Evolutionary conservation across 2,888 invertebrate species (phyloP), one percentile per base, ranked within the genome.

Genomic region (Lymantria monacha): DNA sequence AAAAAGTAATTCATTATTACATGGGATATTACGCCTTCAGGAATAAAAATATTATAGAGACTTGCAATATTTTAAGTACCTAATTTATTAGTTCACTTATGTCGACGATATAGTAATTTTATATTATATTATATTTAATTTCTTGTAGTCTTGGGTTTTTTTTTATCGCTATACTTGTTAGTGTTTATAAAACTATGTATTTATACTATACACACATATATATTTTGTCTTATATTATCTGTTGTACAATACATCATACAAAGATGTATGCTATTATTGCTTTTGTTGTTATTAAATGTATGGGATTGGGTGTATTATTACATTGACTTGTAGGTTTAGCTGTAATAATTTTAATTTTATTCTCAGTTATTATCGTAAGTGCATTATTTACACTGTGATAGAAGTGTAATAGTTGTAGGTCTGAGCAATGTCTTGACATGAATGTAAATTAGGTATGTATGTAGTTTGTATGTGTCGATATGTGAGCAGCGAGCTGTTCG

Each of bases 301-400:
- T n/a, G n/a, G 58, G 56, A 61, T 68, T 63, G 64, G 60, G 63
- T 61, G 46, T 55, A 70, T 63, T 69, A 66, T 57, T 70, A 63
- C 66, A 63, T 64, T 71, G 61, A 63, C 63, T 68, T 63, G 66
- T 69, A 69, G 63, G 67, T 73, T 77, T 71, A 70, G 79, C 76
- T 75, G 77, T 78, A 64, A 76, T 76, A 69, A 64, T 22, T 64
- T 63, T 79, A 74, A 67, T 68, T 78, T 76, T 67, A 72, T 64
- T 80, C 68, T 81, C 73, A 69, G 74, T 83, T 76, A 76, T 72
- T 78, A 69, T 83, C 79, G 72, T 88, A 87, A 87, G 91, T 90
- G 88, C 90, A 87, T 91, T 90, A 88, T 85, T 84, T 90, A 90
- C 90, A 88, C 87, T 90, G 91, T 90, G 89, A 90, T 91, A 89